Conservation (phyloP, 2,888 invertebrate genomes). For the Diarsia dahlii region DNA sequence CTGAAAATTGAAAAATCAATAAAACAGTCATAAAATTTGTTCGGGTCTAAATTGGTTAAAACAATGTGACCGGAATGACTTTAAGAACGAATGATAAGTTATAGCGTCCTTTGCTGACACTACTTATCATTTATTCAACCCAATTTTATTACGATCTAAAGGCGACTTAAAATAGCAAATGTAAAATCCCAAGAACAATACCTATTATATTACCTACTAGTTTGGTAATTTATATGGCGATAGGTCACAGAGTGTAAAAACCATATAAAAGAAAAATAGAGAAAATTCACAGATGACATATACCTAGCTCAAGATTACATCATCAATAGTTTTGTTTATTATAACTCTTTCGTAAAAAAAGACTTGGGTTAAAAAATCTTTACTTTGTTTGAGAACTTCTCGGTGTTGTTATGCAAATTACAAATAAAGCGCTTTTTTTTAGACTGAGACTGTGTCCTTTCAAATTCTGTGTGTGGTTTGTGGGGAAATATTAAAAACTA, state of each 20-base stretch:
- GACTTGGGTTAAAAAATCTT: no score
- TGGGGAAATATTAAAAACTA: not conserved
- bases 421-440: not conserved
- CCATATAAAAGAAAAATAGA: not conserved
- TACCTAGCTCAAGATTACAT: no score
- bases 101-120: constrained; percentile 40
- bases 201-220: constrained; percentile 1
- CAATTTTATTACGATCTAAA: constrained; percentile 44
- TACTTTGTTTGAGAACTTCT: no score
- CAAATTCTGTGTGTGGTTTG: not conserved
- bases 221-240: not conserved
- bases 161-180: constrained; percentile 4
- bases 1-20: constrained; percentile 41
- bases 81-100: constrained; percentile 62
- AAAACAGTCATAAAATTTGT: constrained; percentile 24
- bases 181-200: constrained; percentile 14
- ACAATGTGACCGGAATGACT: constrained; percentile 65
- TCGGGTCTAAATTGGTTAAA: constrained; percentile 48
- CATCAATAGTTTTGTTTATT: no score
- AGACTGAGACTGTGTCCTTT: not conserved
- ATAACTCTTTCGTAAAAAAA: no score
- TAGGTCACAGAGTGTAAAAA: not conserved
- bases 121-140: constrained; percentile 47
- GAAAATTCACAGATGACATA: not conserved
- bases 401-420: no score